Evolutionary conservation across 37 sponge, comb jelly and placozoan species (phyloP), one percentile per base, ranked within the genome.

Genomic region (Beroe ovata): DNA sequence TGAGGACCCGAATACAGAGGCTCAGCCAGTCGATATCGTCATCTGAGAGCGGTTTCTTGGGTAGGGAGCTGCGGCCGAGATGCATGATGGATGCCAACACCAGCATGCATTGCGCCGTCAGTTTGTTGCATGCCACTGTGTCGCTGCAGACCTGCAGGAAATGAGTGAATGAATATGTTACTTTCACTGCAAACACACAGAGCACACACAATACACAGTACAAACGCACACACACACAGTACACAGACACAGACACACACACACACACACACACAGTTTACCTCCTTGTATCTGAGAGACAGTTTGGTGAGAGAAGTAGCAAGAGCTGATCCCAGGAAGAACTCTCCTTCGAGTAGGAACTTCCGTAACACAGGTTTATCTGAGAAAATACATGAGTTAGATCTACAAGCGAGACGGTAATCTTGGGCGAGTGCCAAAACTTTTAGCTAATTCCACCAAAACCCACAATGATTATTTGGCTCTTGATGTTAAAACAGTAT

Each of bases 241-340:
- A n/a, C n/a, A n/a, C n/a, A n/a, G n/a, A n/a, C n/a, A n/a, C n/a
- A n/a, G n/a, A n/a, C n/a, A n/a, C n/a, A n/a, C n/a, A n/a, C n/a
- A n/a, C n/a, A n/a, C n/a, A n/a, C n/a, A n/a, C n/a, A n/a, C n/a
- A n/a, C n/a, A n/a, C n/a, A n/a, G 11, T 16, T 58, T 66, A 66
- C 69, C 69, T 66, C 28, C 47, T 77, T 32, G 90, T 94, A 99
- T 28, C 95, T 60, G 1, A 95, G 64, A 40, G 92, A 90, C 32
- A 99, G 92, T 89, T 99, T 99, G 40, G 95, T 95, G 40, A 99
- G 93, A 28, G 95, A 93, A 26, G 95, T 91, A 32, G 93, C 95
- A 20, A 99, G 90, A 8, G 95, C 92, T 37, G 95, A 90, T 60
- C 93, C 96, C 11, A 99, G 89, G 60, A 95, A 96, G 95, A 96